These are phyloP conservation scores for Anomalospiza imberbis DNA, from an alignment of 2,797 vertebrate genomes.

Conservation along the genomic window DNA sequence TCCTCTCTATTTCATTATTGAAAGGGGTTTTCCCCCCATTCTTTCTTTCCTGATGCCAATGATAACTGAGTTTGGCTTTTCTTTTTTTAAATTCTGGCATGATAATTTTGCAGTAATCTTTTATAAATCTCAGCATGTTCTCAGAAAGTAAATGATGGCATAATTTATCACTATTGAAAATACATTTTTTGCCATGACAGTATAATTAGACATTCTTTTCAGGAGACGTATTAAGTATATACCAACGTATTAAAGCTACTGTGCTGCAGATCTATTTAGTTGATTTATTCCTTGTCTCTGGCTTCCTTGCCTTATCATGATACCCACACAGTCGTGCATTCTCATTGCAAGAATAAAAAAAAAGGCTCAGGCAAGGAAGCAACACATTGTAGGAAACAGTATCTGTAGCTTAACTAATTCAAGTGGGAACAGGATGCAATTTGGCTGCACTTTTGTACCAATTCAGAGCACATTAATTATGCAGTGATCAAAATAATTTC, in stretches of 20 bases:
- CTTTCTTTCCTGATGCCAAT: not conserved
- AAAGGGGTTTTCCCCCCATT: not conserved
- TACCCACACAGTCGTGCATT: constrained; percentile 33
- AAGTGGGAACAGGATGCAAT: constrained; percentile 30
- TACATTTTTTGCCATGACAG: constrained; percentile 72
- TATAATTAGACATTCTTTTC: constrained; percentile 76
- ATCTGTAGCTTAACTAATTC: constrained; percentile 33
- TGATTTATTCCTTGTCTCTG: constrained; percentile 70
- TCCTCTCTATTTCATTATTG: not conserved
- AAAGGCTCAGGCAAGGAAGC: not conserved
- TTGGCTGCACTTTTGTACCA: constrained; percentile 1
- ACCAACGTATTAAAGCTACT: constrained; percentile 67
- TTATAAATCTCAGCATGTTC: constrained; percentile 47
- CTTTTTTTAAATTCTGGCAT: not conserved
- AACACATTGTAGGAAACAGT: not conserved
- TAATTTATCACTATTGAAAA: constrained; percentile 72
- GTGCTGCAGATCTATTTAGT: constrained; percentile 53
- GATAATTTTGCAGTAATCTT: constrained; percentile 48
- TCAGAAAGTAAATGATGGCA: constrained; percentile 65
- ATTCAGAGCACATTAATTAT: constrained; percentile 67
- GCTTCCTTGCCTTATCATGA: constrained; percentile 54
- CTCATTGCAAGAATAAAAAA: not conserved
- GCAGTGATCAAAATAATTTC: constrained; percentile 68
- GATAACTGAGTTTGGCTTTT: constrained; percentile 29
- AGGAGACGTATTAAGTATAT: constrained; percentile 72